Base-by-base conservation (phyloP, 2,888 invertebrate genomes). In the Eupithecia abbreviata region DNA sequence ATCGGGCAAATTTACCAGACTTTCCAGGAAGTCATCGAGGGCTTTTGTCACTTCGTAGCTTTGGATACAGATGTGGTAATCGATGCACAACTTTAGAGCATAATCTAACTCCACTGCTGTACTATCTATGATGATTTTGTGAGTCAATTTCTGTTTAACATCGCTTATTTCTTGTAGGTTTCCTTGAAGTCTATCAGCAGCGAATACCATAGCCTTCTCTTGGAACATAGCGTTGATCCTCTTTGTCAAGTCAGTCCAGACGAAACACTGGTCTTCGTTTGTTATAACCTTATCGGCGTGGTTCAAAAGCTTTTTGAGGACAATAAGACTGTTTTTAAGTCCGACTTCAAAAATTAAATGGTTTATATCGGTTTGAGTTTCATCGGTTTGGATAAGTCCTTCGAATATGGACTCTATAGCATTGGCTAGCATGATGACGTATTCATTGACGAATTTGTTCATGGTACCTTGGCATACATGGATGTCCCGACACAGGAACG, bases 211-310 rank as follows among this genome's bases (percentile, higher is more conserved):
- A 2, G 89, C 84, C 49, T 85, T 84, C 45, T 88, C 86, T 81
- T 91, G 91, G 68, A 91, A 90, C 80, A 84, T 86, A 0, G 87
- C 83, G 76, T 88, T 89, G 13, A 92, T 88, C 82, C 83, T 90
- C 80, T 94, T 94, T 1, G 92, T 77, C 3, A 89, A 51, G 47
- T 87, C 86, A 4, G 82, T 84, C 92, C 92, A 93, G 7, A 85
- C 72, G n/a, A 86, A 85, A 0, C 75, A 58, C 65, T 85, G 81
- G 2, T 84, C 85, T 0, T 84, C 82, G 0, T 84, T 85, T 3
- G 73, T 82, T 0, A 86, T 67, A 81, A 86, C 88, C 0, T 76
- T 71, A 49, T 89, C 84, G 0, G 84, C 83, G 2, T 75, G 77
- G 81, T 83, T 85, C 0, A 93, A 80, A 12, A 90, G 71, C 55